Evolutionary conservation across 1,140 invertebrate species (phyloP).

Genomic region (Caerostris darwini): DNA sequence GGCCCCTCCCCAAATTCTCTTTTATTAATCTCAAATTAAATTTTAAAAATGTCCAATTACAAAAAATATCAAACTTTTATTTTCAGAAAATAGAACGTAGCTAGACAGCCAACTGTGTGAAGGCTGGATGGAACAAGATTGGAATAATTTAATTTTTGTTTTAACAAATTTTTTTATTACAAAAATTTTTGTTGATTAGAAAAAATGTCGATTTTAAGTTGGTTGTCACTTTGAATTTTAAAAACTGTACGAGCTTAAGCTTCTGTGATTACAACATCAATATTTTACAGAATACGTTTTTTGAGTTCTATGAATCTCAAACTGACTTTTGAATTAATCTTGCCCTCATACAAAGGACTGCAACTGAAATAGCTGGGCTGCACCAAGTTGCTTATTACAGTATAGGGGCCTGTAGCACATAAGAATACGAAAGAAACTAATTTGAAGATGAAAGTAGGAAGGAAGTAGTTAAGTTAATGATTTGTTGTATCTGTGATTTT

Average conservation of each 20-base stretch:
- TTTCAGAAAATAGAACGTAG: background rate
- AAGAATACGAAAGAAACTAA: background rate
- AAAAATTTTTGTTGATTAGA: background rate
- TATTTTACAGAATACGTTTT: background rate
- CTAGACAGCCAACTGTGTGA: no score
- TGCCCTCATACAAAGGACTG: background rate
- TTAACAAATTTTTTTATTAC: background rate
- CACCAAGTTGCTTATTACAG: background rate
- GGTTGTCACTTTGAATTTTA: no score
- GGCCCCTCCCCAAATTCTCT: no score
- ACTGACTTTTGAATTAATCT: background rate
- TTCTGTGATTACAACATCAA: conserved; percentile 45
- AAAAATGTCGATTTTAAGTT: no score
- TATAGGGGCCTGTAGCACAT: background rate
- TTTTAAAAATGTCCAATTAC: background rate
- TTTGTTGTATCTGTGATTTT: conserved; percentile 55
- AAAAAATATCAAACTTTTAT: background rate
- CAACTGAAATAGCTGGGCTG: no score
- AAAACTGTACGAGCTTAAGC: conserved; percentile 36
- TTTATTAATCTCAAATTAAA: no score
- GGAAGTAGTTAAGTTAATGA: background rate
- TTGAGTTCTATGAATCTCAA: background rate
- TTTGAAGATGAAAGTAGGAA: background rate
- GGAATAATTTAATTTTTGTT: conserved; percentile 1
- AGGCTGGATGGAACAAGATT: background rate